phyloP scores from a whole-genome alignment of 1,140 invertebrate species.

The Holotrichia oblita region DNA sequence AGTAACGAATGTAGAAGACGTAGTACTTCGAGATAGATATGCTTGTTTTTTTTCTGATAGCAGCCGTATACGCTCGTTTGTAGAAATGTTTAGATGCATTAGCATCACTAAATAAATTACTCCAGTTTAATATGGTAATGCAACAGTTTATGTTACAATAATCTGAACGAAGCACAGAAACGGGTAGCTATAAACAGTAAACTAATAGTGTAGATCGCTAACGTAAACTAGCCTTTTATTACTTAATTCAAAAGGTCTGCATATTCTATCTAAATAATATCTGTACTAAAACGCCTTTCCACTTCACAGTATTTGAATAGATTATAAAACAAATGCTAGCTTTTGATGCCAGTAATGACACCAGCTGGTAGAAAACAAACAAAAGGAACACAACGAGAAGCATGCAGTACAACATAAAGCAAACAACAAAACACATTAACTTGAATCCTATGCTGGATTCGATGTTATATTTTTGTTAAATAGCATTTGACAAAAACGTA shows the following conservation, averaged over 20 bases:
- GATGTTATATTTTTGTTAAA: too few species aligned
- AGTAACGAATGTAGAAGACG: background rate
- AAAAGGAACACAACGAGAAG: too few species aligned
- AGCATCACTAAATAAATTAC: slow-evolving; percentile 18
- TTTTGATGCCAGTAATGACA: too few species aligned
- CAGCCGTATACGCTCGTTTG: background rate
- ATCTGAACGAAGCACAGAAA: background rate
- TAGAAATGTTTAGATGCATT: slow-evolving; percentile 8
- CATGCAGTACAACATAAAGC: too few species aligned
- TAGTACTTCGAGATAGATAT: slow-evolving; percentile 1
- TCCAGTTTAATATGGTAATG: background rate
- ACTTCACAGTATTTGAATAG: too few species aligned
- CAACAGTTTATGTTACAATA: background rate
- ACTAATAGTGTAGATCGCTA: background rate
- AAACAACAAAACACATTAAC: too few species aligned
- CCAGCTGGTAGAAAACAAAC: too few species aligned
- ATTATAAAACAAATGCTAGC: too few species aligned
- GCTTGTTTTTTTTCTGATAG: slow-evolving; percentile 9
- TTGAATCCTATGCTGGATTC: too few species aligned
- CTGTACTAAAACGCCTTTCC: too few species aligned
- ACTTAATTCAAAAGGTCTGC: background rate
- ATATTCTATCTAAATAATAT: too few species aligned
- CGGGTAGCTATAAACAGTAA: background rate
- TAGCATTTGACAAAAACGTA: too few species aligned
- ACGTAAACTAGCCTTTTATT: background rate